Base-by-base conservation (phyloP, 1,140 invertebrate species). In the Drosophila gunungcola region DNA sequence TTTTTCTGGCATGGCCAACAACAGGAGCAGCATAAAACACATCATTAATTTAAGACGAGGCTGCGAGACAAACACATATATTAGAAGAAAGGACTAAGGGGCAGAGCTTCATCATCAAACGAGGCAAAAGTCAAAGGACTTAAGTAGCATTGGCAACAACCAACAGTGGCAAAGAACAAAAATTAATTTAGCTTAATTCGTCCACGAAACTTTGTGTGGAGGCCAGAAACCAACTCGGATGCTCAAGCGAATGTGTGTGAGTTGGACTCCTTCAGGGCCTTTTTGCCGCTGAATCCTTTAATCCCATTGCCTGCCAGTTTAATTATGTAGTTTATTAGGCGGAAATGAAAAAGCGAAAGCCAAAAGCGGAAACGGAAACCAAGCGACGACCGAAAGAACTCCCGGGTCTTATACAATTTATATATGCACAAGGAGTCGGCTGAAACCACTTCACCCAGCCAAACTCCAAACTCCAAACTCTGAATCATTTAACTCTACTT, bases 271-370 rank as follows among this genome's bases (percentile, higher is more conserved):
- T 70, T 69, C n/a, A 21, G 67, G 53, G 63, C 38, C 53, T 57
- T 51, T 76, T 73, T 34, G 46, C 55, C 61, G 32, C 61, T 73
- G 85, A 90, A 90, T 90, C 85, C 85, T 90, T 90, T 90, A 90
- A 90, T 90, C 85, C 85, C 81, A 86, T 90, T 90, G 83, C 86
- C 86, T 90, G 85, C 78, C 81, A 90, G 86, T 90, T 90, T 90
- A 90, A 90, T 90, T 90, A 90, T 90, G 85, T 90, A 90, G 85
- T 90, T 90, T 90, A 90, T 90, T 90, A 90, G 81, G 85, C 85
- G 85, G 85, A 90, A 90, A 90, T 90, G 85, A 90, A 90, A 90
- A 90, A 90, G 85, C 85, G 85, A 90, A 90, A 90, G 80, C 85
- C 77, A 85, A 89, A 85, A 68, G 70, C 85, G 77, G 78, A 85